Evolutionary conservation across 2,888 invertebrate genomes (phyloP).

Genomic region (Rhogogaster chlorosoma): DNA sequence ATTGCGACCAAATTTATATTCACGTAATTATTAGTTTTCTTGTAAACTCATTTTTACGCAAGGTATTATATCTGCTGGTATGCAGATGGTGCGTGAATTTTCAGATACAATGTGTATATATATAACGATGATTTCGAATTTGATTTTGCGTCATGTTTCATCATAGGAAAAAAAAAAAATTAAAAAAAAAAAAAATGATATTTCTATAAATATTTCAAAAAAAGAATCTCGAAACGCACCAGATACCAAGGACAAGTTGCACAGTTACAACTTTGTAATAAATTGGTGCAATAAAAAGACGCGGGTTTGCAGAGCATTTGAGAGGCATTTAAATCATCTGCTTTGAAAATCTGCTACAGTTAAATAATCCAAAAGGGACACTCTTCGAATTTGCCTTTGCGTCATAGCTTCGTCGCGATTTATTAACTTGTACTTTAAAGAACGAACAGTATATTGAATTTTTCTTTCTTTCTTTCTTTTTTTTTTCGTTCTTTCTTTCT

Average conservation of each 20-base stretch:
- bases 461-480: neutral
- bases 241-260: conserved; percentile 50
- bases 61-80: too few relatives aligned
- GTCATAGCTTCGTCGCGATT: neutral
- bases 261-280: conserved; percentile 52
- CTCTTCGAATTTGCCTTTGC: neutral
- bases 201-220: too few relatives aligned
- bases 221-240: conserved; percentile 27
- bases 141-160: neutral
- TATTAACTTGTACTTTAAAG: too few relatives aligned
- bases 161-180: too few relatives aligned
- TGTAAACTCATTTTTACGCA: too few relatives aligned
- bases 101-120: neutral
- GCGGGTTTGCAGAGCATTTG: conserved; percentile 52
- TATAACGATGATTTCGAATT: neutral
- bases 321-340: conserved; percentile 33
- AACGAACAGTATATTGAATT: too few relatives aligned
- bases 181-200: neutral
- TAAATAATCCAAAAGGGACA: conserved; percentile 39
- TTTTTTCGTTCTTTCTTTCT: too few relatives aligned
- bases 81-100: too few relatives aligned
- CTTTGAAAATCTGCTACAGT: conserved; percentile 54
- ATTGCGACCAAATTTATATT: too few relatives aligned
- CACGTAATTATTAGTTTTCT: too few relatives aligned
- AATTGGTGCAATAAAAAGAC: conserved; percentile 57